phyloP scores from a whole-genome alignment of 2,797 vertebrate genomes.

The Pangasius mekongensis region DNA sequence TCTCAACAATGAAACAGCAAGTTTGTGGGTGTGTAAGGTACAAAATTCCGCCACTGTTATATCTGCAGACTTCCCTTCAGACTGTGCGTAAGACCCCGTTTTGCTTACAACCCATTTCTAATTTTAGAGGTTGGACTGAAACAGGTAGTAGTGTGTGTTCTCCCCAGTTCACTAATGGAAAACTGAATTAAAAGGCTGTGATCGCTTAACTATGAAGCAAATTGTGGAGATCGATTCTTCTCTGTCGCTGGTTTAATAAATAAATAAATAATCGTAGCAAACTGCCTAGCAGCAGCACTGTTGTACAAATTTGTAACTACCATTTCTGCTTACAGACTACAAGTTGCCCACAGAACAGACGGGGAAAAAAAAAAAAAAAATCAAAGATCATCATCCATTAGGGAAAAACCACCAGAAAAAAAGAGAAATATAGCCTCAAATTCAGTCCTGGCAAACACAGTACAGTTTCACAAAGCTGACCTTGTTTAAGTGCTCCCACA shows the following conservation, averaged over 20 bases:
- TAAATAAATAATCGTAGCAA: not conserved
- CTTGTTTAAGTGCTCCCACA: not conserved
- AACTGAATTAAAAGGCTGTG: conserved; percentile 35
- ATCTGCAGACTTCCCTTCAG: not conserved
- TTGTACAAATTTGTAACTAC: not conserved
- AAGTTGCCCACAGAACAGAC: not conserved
- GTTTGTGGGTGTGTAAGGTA: not conserved
- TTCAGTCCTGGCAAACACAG: not conserved
- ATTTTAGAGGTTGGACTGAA: conserved; percentile 3
- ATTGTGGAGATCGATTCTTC: conserved; percentile 16
- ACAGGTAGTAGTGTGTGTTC: conserved; percentile 24
- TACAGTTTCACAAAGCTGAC: not conserved
- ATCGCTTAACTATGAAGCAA: conserved; percentile 41
- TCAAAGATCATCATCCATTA: too few relatives aligned
- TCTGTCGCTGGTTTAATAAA: not conserved
- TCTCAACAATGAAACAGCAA: not conserved
- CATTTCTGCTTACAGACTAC: conserved; percentile 11
- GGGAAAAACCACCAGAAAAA: not conserved
- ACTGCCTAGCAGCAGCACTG: conserved; percentile 9
- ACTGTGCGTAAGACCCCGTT: not conserved
- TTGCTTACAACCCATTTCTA: not conserved
- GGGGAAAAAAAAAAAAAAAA: not conserved
- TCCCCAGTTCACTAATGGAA: conserved; percentile 36
- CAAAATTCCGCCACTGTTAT: not conserved
- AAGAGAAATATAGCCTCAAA: not conserved